phyloP scores from a whole-genome alignment of 2,888 invertebrate genomes.

The Noctua fimbriata region DNA sequence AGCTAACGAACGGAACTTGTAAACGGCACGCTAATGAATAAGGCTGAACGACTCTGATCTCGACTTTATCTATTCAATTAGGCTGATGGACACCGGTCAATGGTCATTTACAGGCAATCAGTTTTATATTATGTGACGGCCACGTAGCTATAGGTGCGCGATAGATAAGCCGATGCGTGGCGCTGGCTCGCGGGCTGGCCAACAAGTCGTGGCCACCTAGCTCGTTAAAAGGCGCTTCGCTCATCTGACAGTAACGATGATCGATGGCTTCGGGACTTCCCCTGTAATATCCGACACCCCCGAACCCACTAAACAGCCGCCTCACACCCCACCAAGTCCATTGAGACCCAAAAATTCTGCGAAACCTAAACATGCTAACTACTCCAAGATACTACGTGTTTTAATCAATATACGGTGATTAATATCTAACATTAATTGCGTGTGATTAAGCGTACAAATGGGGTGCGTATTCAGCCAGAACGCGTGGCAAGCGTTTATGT shows the following conservation, averaged over 20 bases:
- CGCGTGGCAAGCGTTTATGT: constrained; percentile 43
- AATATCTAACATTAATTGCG: constrained; percentile 53
- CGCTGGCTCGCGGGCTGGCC: constrained; percentile 51
- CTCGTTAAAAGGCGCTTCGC: constrained; percentile 83
- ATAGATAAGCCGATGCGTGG: constrained; percentile 52
- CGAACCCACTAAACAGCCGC: constrained; percentile 63
- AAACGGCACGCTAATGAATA: constrained; percentile 54
- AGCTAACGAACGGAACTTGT: constrained; percentile 48
- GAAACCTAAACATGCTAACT: constrained; percentile 47
- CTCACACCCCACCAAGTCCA: constrained; percentile 55
- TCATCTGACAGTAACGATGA: constrained; percentile 86
- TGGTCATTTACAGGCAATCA: constrained; percentile 55
- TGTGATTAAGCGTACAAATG: constrained; percentile 53
- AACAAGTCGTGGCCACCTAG: constrained; percentile 74
- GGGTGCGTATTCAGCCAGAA: constrained; percentile 45
- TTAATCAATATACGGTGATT: constrained; percentile 53
- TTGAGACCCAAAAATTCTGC: constrained; percentile 56
- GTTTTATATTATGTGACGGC: constrained; percentile 54
- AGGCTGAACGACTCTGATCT: constrained; percentile 47
- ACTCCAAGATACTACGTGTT: constrained; percentile 32
- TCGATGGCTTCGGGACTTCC: constrained; percentile 84
- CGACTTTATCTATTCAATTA: constrained; percentile 64
- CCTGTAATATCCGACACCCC: constrained; percentile 83
- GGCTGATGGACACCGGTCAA: constrained; percentile 58
- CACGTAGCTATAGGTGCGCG: constrained; percentile 40